Evolutionary conservation across 2,888 invertebrate species (phyloP).

Genomic region (Ectropis crepuscularia): DNA sequence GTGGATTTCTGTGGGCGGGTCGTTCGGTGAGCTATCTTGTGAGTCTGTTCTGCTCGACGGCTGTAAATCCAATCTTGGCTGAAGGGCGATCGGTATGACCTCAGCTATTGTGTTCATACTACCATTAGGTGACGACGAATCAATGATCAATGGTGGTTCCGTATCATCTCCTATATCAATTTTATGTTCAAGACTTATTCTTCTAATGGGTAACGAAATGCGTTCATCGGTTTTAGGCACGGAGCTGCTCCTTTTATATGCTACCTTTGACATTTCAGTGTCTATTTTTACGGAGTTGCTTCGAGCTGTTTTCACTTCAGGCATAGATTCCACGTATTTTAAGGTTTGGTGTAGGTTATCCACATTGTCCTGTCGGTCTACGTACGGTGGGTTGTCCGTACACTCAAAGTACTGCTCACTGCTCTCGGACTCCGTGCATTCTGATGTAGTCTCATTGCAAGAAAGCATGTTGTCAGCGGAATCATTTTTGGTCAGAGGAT

Average conservation of each 20-base stretch:
- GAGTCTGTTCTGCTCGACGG: constrained; percentile 68
- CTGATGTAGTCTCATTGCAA: constrained; percentile 80
- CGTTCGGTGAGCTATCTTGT: constrained; percentile 74
- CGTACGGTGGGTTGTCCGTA: constrained; percentile 67
- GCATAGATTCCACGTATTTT: constrained; percentile 62
- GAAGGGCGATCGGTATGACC: constrained; percentile 74
- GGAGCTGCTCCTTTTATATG: constrained; percentile 75
- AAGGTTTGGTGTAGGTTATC: constrained; percentile 63
- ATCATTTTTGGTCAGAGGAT: constrained; percentile 76
- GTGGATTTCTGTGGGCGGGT: constrained; percentile 79
- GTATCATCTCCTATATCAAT: constrained; percentile 81
- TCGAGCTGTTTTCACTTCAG: constrained; percentile 59
- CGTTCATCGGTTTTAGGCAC: constrained; percentile 76
- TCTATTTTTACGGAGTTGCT: constrained; percentile 70
- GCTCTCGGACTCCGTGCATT: constrained; percentile 82
- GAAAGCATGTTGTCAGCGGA: constrained; percentile 81
- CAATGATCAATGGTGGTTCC: constrained; percentile 79
- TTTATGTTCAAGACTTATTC: constrained; percentile 79
- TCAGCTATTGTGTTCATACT: constrained; percentile 80
- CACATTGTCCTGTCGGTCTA: constrained; percentile 66
- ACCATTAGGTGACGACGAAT: constrained; percentile 73
- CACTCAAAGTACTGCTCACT: constrained; percentile 82
- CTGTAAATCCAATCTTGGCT: constrained; percentile 69
- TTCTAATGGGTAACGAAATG: constrained; percentile 63
- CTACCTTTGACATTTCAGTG: constrained; percentile 71